phyloP scores from a whole-genome alignment of 2,797 vertebrate genomes.

The Hybognathus amarus region DNA sequence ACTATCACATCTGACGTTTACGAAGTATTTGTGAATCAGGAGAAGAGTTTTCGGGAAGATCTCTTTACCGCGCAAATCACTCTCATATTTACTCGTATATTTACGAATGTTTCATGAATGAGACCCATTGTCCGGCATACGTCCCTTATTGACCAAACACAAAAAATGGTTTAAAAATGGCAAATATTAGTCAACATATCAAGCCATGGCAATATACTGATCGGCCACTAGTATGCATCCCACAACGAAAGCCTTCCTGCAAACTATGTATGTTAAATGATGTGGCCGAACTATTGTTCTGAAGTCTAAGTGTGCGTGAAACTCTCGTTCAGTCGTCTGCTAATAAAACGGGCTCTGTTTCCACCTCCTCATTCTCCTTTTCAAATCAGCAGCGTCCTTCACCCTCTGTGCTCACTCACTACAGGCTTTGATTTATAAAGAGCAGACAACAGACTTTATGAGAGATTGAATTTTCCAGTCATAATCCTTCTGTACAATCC shows the following conservation, averaged over 20 bases:
- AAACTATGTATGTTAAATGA: background rate
- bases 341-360: conserved; percentile 3
- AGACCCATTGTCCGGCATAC: too few species aligned
- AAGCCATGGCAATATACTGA: background rate
- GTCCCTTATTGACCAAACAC: background rate
- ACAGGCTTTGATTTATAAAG: conserved; percentile 28
- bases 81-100: too few species aligned
- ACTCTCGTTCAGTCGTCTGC: background rate
- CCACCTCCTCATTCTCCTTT: background rate
- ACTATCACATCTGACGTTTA: too few species aligned
- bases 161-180: background rate
- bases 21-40: too few species aligned
- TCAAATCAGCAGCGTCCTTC: conserved; percentile 18
- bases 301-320: conserved; percentile 3
- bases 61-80: too few species aligned
- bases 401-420: background rate
- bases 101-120: too few species aligned
- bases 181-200: background rate
- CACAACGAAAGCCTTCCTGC: background rate
- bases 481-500: conserved; percentile 40
- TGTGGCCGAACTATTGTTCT: background rate
- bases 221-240: background rate
- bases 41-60: too few species aligned
- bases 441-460: conserved; percentile 44
- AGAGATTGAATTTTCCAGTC: conserved; percentile 44